Evolutionary conservation across 1,140 invertebrate species (phyloP), one percentile per base, ranked within the genome.

Genomic region (Drosophila pruinosa): DNA sequence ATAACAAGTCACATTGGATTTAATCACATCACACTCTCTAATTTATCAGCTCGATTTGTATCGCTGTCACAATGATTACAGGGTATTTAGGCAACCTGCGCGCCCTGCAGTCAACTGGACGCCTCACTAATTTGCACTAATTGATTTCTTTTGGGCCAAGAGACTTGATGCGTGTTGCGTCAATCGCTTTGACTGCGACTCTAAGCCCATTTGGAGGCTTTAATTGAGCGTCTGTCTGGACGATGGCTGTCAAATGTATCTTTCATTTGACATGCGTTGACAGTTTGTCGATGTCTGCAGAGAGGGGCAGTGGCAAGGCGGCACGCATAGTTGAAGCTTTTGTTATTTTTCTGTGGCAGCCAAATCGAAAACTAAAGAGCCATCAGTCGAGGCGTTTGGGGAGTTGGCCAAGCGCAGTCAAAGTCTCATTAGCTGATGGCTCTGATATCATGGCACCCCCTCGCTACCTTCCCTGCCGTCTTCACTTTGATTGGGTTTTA

Each of bases 341-440:
- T 78, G 59, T 62, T 56, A 58, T 62, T 63, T 28, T n/a, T n/a
- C 38, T 68, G 59, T 73, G 48, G 59, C 74, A 41, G 68, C 43
- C 71, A 86, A 86, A 86, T 86, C 81, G 81, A 86, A 86, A 86
- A 86, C 82, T 88, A 78, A 85, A 75, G 53, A 67, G 62, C 69
- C 69, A 67, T 67, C 62, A 71, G 61, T 3, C 22, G 8, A 24
- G 43, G 6, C 22, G 7, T 31, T 4, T 10, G 12, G 31, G 34
- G 34, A 54, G 39, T 45, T 43, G 48, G 63, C 38, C 38, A 19
- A 50, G 31, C 70, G 81, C 81, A 81, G 81, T 86, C 81, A 86
- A 86, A 86, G 81, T 81, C 81, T 86, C 81, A 86, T 86, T 86
- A 86, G 81, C 77, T 72, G 81, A 86, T 77, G 81, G 75, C 69